These are phyloP conservation scores for Microcebus lehilahytsara DNA, from an alignment of 2,113 vertebrate genomes.

Conservation along the genomic window DNA sequence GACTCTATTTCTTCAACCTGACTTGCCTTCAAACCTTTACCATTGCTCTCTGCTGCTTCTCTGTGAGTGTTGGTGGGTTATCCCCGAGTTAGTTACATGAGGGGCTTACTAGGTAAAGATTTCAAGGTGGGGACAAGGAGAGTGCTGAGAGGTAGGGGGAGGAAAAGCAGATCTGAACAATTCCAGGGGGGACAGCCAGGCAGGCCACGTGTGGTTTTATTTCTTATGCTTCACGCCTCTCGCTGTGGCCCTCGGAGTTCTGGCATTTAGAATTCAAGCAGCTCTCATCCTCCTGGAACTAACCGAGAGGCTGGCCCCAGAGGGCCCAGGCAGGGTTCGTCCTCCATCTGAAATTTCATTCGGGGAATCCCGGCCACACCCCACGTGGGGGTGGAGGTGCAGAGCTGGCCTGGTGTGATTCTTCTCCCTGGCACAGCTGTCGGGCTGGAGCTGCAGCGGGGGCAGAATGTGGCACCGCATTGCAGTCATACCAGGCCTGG, in stretches of 20 bases:
- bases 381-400: neutral
- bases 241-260: neutral
- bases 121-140: neutral
- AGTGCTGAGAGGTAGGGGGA: neutral
- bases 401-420: neutral
- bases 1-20: neutral
- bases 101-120: neutral
- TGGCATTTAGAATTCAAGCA: neutral
- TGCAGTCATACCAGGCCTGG: slow-evolving; percentile 82
- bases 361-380: slow-evolving; percentile 73
- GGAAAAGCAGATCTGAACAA: neutral
- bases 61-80: no score
- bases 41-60: neutral
- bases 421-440: slow-evolving; percentile 80
- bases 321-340: slow-evolving; percentile 8
- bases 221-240: neutral
- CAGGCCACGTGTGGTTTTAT: neutral
- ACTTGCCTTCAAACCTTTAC: neutral
- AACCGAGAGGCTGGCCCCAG: neutral
- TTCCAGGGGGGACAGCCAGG: neutral
- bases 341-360: slow-evolving; percentile 59
- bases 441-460: neutral
- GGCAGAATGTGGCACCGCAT: slow-evolving; percentile 78
- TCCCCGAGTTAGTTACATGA: neutral
- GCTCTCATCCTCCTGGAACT: neutral